Percentiles rank a stretch among this genome's conserved stretches.
Evolutionary conservation across 2,797 vertebrate genomes (phyloP).

Genomic region (Rhinella marina): DNA sequence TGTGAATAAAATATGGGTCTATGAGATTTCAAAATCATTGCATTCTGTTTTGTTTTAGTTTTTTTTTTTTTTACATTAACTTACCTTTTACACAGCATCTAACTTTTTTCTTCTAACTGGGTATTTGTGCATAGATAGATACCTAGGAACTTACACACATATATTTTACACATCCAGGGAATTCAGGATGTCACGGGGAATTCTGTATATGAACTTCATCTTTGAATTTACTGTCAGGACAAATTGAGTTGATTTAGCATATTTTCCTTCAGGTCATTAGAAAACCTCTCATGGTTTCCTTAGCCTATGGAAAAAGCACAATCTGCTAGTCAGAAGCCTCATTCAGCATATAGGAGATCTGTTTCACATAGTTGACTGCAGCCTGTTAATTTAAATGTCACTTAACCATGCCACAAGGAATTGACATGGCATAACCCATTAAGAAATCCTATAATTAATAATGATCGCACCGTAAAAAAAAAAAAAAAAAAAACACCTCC

Average conservation of each 20-base stretch:
- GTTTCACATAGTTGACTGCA: constrained; percentile 45
- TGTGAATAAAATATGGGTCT: too few relatives aligned
- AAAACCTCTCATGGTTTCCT: constrained; percentile 25
- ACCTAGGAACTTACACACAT: too few relatives aligned
- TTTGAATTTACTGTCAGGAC: constrained; percentile 25
- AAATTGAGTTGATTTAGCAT: constrained; percentile 24
- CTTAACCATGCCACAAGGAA: constrained; percentile 64
- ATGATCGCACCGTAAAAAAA: constrained; percentile 64
- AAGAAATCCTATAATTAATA: constrained; percentile 68
- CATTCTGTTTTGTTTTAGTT: too few relatives aligned
- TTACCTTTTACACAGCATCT: too few relatives aligned
- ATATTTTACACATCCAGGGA: too few relatives aligned
- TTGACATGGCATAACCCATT: constrained; percentile 66
- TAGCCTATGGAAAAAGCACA: constrained; percentile 36
- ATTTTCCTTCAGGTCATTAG: constrained; percentile 33
- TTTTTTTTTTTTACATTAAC: too few relatives aligned
- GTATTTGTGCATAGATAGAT: too few relatives aligned
- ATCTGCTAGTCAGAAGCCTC: not conserved
- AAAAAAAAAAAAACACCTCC: constrained; percentile 63
- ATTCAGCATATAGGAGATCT: constrained; percentile 50
- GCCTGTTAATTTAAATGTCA: constrained; percentile 64
- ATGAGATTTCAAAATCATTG: too few relatives aligned
- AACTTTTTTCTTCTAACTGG: too few relatives aligned
- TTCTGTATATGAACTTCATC: constrained; percentile 4
- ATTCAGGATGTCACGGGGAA: not conserved